Evolutionary conservation across 2,888 invertebrate genomes (phyloP).

Genomic region (Folsomia manolachei): DNA sequence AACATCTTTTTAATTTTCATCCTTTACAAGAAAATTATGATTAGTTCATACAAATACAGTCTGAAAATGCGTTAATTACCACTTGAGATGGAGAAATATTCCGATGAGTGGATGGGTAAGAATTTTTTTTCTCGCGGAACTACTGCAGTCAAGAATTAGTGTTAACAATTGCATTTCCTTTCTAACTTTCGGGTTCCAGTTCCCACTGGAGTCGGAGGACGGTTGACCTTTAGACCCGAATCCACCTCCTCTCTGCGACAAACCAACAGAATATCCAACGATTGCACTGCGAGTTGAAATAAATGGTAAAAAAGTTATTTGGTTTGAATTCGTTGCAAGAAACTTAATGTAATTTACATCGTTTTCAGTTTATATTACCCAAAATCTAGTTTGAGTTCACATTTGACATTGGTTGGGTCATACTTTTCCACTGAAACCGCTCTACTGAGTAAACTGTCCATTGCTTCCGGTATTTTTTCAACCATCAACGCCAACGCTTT

Average conservation of each 20-base stretch:
- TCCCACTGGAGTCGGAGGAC: constrained; percentile 2
- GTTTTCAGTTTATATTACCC: constrained; percentile 43
- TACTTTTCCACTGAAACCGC: constrained; percentile 48
- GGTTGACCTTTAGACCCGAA: constrained; percentile 20
- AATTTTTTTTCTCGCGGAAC: constrained; percentile 47
- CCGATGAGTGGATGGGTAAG: constrained; percentile 48
- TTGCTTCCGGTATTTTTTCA: constrained; percentile 49
- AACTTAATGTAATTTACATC: not conserved
- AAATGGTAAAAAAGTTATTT: constrained; percentile 8
- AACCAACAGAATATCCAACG: constrained; percentile 46
- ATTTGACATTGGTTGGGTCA: constrained; percentile 47
- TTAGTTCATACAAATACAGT: too few relatives aligned
- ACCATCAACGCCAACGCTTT: constrained; percentile 47
- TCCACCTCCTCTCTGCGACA: constrained; percentile 30
- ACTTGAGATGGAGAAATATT: constrained; percentile 47
- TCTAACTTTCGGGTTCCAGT: constrained; percentile 35
- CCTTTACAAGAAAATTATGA: too few relatives aligned
- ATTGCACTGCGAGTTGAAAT: too few relatives aligned
- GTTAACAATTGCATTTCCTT: constrained; percentile 48
- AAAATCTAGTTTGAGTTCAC: constrained; percentile 47
- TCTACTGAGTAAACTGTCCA: constrained; percentile 46
- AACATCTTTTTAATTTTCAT: constrained; percentile 43
- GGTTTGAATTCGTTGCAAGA: not conserved
- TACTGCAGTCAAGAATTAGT: constrained; percentile 46
- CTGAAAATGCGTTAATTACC: too few relatives aligned